Conservation (phyloP, 2,113 vertebrate genomes). For the Trichechus manatus region DNA sequence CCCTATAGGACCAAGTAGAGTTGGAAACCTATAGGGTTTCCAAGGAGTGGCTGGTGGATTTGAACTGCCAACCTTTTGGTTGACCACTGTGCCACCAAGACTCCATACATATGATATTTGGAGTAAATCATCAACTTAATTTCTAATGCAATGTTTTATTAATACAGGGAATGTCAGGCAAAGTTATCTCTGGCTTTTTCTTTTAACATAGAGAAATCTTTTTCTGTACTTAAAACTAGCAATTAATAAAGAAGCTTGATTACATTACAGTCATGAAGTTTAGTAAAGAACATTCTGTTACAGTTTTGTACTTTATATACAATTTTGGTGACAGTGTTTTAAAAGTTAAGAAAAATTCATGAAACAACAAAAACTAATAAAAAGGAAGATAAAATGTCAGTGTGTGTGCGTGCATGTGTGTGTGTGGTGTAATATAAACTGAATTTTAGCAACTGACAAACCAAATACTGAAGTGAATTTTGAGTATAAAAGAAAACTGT, state of each 20-base stretch:
- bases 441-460: not conserved
- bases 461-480: constrained; percentile 12
- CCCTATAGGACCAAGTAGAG: too few relatives aligned
- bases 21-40: too few relatives aligned
- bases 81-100: too few relatives aligned
- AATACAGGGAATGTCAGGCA: not conserved
- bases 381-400: constrained; percentile 33
- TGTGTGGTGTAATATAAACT: not conserved
- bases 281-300: constrained; percentile 10
- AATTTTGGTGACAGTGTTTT: not conserved
- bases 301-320: not conserved
- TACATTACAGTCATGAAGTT: constrained; percentile 17
- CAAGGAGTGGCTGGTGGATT: too few relatives aligned
- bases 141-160: constrained; percentile 16
- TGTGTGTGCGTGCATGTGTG: not conserved
- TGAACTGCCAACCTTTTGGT: too few relatives aligned
- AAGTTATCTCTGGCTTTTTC: not conserved
- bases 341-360: not conserved
- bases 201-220: not conserved
- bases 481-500: constrained; percentile 31
- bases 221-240: constrained; percentile 11
- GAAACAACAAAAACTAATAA: constrained; percentile 6
- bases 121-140: not conserved
- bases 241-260: not conserved
- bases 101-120: not conserved